phyloP scores from a whole-genome alignment of 1,140 invertebrate genomes.

The Formica exsecta region DNA sequence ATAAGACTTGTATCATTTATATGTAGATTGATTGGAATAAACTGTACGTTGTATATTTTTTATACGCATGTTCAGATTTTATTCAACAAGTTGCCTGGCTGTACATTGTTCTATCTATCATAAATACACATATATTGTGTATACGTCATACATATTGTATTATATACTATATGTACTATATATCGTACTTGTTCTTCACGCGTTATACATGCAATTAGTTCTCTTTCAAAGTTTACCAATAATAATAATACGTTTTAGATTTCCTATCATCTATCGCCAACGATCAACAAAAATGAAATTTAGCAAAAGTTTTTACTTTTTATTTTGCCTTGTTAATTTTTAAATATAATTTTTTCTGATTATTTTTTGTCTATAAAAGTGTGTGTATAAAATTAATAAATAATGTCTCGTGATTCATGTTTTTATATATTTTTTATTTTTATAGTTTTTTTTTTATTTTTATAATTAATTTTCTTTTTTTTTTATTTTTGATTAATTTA shows the following conservation, averaged over 20 bases:
- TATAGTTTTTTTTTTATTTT: not conserved
- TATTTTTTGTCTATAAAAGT: not conserved
- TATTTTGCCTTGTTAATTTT: not conserved
- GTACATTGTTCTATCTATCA: conserved; percentile 62
- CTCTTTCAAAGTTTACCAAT: conserved; percentile 30
- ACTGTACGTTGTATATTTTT: conserved; percentile 84
- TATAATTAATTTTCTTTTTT: conserved; percentile 4
- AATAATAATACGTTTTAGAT: conserved; percentile 50
- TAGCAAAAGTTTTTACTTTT: not conserved
- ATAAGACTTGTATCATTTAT: conserved; percentile 67
- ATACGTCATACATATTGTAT: conserved; percentile 55
- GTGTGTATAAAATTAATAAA: not conserved
- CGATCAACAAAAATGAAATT: conserved; percentile 3
- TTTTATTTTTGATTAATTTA: not conserved
- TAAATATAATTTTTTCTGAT: conserved; percentile 6
- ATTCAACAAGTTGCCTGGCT: conserved; percentile 62
- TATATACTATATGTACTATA: conserved; percentile 48
- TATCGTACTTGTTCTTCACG: conserved; percentile 27
- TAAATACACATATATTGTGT: conserved; percentile 34
- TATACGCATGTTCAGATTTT: conserved; percentile 75
- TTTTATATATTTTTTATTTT: not conserved
- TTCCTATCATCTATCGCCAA: conserved; percentile 15
- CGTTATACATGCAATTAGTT: conserved; percentile 29
- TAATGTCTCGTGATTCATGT: not conserved
- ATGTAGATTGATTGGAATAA: conserved; percentile 82